Evolutionary conservation across 2,113 vertebrate genomes (phyloP).

Genomic region (Strix aluco): DNA sequence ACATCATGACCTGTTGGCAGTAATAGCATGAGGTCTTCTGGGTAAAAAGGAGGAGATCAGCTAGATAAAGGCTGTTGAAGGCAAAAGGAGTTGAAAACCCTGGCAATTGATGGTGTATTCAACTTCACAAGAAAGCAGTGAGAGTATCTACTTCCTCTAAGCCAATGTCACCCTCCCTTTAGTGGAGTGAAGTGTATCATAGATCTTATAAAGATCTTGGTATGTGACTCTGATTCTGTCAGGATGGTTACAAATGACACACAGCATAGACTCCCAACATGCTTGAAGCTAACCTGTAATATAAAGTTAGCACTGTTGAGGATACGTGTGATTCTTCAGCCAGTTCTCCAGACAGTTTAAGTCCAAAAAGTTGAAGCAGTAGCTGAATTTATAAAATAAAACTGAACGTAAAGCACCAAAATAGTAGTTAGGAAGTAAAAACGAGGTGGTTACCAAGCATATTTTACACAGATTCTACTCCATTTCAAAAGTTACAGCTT

Average conservation of each 20-base stretch:
- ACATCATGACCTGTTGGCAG: not conserved
- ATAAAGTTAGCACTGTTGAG: not conserved
- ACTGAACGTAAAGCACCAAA: not conserved
- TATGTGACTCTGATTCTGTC: not conserved
- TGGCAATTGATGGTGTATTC: not conserved
- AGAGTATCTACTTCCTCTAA: not conserved
- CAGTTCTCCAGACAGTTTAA: not conserved
- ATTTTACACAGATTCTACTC: slow-evolving; percentile 31
- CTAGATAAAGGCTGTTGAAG: not conserved
- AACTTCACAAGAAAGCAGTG: not conserved
- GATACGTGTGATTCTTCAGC: not conserved
- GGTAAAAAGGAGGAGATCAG: not conserved
- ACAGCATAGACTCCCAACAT: fast-evolving
- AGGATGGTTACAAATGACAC: not conserved
- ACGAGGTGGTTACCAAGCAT: not conserved
- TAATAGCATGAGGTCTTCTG: not conserved
- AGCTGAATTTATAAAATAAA: not conserved
- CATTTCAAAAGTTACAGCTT: not conserved
- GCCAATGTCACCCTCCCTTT: not conserved
- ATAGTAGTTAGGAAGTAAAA: slow-evolving; percentile 11
- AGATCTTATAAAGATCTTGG: not conserved
- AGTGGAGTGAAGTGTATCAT: not conserved
- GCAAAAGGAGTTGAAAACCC: not conserved
- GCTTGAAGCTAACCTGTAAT: not conserved
- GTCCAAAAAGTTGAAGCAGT: not conserved